phyloP scores from a whole-genome alignment of 2,797 vertebrate genomes.

The Anableps anableps region DNA sequence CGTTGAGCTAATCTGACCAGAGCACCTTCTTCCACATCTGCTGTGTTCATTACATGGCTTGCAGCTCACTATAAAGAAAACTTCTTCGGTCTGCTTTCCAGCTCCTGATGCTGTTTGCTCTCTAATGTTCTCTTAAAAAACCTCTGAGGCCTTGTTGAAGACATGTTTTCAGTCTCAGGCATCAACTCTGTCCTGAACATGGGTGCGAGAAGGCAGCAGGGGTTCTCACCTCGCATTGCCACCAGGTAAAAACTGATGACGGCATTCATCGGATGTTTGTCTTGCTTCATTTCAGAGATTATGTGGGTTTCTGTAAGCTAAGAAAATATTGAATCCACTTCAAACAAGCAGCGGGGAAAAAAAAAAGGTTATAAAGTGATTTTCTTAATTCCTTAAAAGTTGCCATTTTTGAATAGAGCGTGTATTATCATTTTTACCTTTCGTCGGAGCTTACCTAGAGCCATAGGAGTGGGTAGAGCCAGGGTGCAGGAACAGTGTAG shows the following conservation, averaged over 20 bases:
- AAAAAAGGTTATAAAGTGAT: conserved; percentile 36
- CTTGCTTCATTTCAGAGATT: conserved; percentile 38
- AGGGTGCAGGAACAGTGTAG: conserved; percentile 40
- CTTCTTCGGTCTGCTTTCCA: background rate
- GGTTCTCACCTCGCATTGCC: background rate
- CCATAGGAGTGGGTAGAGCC: conserved; percentile 27
- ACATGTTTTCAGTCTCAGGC: conserved; percentile 2
- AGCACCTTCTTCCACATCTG: background rate
- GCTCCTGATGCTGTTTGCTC: background rate
- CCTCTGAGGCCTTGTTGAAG: background rate
- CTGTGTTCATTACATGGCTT: background rate
- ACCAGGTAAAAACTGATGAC: conserved; percentile 16
- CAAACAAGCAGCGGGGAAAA: conserved; percentile 5
- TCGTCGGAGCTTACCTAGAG: conserved; percentile 53
- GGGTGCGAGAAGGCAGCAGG: conserved; percentile 15
- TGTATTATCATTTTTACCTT: conserved; percentile 41
- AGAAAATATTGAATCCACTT: conserved; percentile 35
- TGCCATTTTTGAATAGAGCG: conserved; percentile 50
- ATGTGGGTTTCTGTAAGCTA: conserved; percentile 34
- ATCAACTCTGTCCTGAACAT: conserved; percentile 15
- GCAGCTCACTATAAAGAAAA: background rate
- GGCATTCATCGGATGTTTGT: conserved; percentile 25
- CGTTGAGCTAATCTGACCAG: background rate
- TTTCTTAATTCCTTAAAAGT: conserved; percentile 59
- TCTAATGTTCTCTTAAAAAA: background rate